Evolutionary conservation across 53 echinoderm and acorn worm genomes (phyloP), one percentile per base, ranked within the genome.

Genomic region (Echinometra lucunter): DNA sequence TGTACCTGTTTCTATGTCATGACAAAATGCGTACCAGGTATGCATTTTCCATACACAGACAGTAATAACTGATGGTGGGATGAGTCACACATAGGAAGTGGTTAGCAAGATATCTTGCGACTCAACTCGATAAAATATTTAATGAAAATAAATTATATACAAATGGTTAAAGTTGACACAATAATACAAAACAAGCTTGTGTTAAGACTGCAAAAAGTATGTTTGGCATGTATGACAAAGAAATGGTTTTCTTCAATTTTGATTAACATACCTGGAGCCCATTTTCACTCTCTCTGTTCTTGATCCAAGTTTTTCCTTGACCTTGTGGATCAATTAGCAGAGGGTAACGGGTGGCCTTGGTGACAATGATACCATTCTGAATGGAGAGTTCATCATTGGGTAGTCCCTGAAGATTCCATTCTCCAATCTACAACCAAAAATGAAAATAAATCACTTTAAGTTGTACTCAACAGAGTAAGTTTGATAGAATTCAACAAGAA

Each of bases 321-420:
- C 99, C 99, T 91, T 99, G 99, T 12, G 99, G 99, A 81, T 99
- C 99, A 74, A 99, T 99, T 67, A 99, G 95, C 11, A 99, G 93
- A 74, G 99, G 99, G 74, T 98, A 99, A 34, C 99, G 92, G 49
- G 98, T 99, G 53, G 99, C 99, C 87, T 99, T 99, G 92, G 99
- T 99, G 11, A 99, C 99, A 66, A 99, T 99, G 98, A 99, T 99
- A 55, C 99, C 99, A 94, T 99, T 99, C 95, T 99, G 99, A 37
- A 99, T 94, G 0, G 99, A 99, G 40, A 99, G 85, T 57, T 99
- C 99, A 94, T 99, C 99, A 94, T 96, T 98, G 13, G 99, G 99
- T 18, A 99, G 96, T 75, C 99, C 99, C 58, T 99, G 99, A 27
- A 99, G 95, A 82, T 99, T 99, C 99, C 99, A 99, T 74, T 99